phyloP scores from a whole-genome alignment of 1,140 invertebrate species.

The Conus betulinus region DNA sequence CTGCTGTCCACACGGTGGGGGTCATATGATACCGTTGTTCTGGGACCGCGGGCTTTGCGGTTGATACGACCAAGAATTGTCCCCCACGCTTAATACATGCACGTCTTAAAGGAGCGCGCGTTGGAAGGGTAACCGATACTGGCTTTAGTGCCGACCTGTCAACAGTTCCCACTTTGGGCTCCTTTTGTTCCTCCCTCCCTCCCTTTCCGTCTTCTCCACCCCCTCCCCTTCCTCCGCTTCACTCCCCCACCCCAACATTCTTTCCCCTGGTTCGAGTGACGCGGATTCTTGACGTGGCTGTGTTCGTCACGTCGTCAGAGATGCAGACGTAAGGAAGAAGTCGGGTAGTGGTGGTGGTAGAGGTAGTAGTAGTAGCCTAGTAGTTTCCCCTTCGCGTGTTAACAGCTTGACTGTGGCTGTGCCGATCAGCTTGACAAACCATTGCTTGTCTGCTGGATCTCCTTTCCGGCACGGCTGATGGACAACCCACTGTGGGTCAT shows the following conservation, averaged over 20 bases:
- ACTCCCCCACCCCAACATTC: too few relatives aligned
- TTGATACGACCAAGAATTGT: neutral
- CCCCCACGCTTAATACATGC: neutral
- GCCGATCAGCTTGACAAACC: too few relatives aligned
- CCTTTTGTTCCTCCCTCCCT: neutral
- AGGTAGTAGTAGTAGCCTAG: too few relatives aligned
- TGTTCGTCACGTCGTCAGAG: neutral
- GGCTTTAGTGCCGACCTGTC: neutral
- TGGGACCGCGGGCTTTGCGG: neutral
- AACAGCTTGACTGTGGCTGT: too few relatives aligned
- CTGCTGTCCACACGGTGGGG: neutral
- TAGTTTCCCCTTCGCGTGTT: too few relatives aligned
- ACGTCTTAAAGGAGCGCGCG: neutral
- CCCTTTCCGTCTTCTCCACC: too few relatives aligned
- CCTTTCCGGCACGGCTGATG: too few relatives aligned
- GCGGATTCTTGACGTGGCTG: neutral
- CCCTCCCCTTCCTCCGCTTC: too few relatives aligned
- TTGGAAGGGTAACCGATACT: neutral
- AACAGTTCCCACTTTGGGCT: neutral
- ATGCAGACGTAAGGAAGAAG: too few relatives aligned
- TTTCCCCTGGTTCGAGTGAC: neutral
- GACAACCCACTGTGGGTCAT: too few relatives aligned
- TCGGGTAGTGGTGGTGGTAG: too few relatives aligned
- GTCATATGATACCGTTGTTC: constrained; percentile 3
- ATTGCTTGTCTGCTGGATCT: too few relatives aligned